Conservation (phyloP, 2,113 vertebrate species). For the Sphyrna mokarran region DNA sequence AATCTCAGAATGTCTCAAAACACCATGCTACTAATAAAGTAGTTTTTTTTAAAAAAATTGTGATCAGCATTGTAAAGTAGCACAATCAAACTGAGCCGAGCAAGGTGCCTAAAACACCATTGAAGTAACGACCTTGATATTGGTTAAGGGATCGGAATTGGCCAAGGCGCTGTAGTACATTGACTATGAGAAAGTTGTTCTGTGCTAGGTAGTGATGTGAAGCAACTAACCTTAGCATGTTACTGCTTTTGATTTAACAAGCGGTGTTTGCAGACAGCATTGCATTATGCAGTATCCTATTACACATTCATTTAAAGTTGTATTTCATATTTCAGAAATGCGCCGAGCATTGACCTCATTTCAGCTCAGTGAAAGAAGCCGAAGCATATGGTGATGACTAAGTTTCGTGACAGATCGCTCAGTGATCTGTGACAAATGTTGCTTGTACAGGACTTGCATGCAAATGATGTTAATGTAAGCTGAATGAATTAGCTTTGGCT, state of each 20-base stretch:
- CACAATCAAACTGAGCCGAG: background rate
- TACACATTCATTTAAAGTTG: slow-evolving; percentile 2
- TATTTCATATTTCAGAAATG: background rate
- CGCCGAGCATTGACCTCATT: background rate
- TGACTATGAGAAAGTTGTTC: too few species aligned
- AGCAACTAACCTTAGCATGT: background rate
- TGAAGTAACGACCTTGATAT: background rate
- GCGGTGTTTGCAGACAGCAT: background rate
- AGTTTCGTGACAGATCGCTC: background rate
- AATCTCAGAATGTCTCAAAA: background rate
- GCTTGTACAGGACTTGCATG: background rate
- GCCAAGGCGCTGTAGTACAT: background rate
- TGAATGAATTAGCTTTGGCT: background rate
- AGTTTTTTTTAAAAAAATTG: background rate
- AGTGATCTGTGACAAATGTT: slow-evolving; percentile 1
- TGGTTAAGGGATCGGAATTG: background rate
- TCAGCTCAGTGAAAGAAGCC: background rate
- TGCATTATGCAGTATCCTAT: background rate
- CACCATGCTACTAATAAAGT: background rate
- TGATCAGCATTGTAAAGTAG: background rate
- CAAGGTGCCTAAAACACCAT: background rate
- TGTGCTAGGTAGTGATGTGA: background rate
- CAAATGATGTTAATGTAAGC: slow-evolving; percentile 8
- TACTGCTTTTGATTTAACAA: background rate
- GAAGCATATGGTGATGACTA: background rate